These are phyloP conservation scores for Strongylocentrotus purpuratus DNA, from an alignment of 35 echinoderm and acorn worm species.

Conservation along the genomic window DNA sequence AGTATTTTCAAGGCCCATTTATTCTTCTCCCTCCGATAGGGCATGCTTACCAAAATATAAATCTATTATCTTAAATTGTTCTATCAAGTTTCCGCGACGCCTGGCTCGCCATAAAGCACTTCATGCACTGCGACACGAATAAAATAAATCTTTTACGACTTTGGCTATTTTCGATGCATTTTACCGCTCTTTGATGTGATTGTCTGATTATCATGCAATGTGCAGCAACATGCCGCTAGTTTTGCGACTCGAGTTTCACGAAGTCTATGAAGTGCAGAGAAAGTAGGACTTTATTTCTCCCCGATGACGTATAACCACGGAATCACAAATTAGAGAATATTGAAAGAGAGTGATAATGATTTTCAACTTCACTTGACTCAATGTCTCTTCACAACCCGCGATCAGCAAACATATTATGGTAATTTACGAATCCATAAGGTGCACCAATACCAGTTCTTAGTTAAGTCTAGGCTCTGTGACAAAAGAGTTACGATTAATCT, in stretches of 20 bases:
- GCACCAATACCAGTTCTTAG: too few species aligned
- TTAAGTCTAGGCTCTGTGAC: too few species aligned
- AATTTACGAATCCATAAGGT: too few species aligned
- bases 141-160: not conserved
- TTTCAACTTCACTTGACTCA: too few species aligned
- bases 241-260: not conserved
- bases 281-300: not conserved
- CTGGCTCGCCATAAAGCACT: not conserved
- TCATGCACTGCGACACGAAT: not conserved
- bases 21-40: not conserved
- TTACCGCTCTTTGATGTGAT: not conserved
- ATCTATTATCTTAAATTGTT: conserved; percentile 5
- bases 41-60: not conserved
- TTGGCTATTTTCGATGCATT: not conserved
- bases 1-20: not conserved
- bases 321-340: not conserved
- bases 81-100: not conserved
- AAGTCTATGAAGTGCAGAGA: not conserved
- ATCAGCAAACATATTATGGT: too few species aligned
- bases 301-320: not conserved
- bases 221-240: not conserved
- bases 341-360: not conserved
- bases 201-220: not conserved
- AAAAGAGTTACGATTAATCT: too few species aligned
- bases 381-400: too few species aligned